phyloP scores from a whole-genome alignment of 2,888 invertebrate genomes.

The Steinernema carpocapsae region DNA sequence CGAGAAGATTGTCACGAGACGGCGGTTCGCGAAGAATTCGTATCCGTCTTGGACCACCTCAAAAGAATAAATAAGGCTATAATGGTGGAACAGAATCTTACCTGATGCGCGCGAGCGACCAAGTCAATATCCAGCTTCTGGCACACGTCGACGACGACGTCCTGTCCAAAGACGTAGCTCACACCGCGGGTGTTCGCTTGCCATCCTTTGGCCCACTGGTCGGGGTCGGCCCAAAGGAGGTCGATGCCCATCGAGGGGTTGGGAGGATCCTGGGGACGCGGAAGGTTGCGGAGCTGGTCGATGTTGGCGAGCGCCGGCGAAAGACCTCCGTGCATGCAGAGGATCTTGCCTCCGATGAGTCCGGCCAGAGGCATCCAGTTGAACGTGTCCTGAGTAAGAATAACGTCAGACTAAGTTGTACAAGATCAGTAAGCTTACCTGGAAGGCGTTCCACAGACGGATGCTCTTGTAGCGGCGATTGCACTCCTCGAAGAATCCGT shows the following conservation, averaged over 20 bases:
- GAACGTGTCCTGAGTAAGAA: conserved; percentile 55
- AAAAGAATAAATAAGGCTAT: not conserved
- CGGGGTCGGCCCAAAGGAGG: conserved; percentile 54
- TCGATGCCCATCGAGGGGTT: conserved; percentile 62
- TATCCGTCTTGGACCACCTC: conserved; percentile 61
- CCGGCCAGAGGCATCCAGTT: conserved; percentile 65
- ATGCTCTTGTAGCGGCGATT: conserved; percentile 56
- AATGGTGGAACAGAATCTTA: not conserved
- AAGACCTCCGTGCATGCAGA: conserved; percentile 65
- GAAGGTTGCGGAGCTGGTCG: conserved; percentile 58
- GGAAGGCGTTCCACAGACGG: conserved; percentile 56
- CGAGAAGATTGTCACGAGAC: conserved; percentile 60
- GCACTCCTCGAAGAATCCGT: conserved; percentile 64
- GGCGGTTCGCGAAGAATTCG: conserved; percentile 55
- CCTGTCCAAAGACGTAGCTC: conserved; percentile 74
- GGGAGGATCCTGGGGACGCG: conserved; percentile 63
- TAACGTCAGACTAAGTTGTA: not conserved
- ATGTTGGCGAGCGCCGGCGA: conserved; percentile 55
- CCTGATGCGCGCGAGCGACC: conserved; percentile 70
- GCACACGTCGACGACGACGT: conserved; percentile 72
- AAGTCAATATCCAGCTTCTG: conserved; percentile 72
- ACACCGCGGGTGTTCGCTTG: conserved; percentile 71
- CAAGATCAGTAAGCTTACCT: conserved; percentile 38
- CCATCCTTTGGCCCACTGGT: conserved; percentile 56
- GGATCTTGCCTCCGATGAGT: conserved; percentile 58